Conservation (phyloP, 2,797 vertebrate genomes). For the Myotis findleyi region DNA sequence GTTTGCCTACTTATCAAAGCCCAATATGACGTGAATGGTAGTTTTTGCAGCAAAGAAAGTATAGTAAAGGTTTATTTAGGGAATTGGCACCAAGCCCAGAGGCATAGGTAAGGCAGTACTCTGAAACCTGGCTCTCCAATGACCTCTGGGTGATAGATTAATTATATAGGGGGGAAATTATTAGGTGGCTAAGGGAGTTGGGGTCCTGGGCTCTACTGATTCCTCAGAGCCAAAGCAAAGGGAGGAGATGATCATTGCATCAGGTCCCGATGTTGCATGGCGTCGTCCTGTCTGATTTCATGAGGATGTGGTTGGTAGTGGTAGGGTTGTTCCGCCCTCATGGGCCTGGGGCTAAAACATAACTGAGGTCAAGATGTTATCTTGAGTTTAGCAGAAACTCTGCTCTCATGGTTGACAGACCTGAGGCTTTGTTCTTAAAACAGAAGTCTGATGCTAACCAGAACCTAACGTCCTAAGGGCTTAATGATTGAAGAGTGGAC, state of each 20-base stretch:
- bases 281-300: background rate
- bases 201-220: background rate
- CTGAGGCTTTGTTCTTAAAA: background rate
- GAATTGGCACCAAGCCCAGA: background rate
- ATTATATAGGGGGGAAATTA: background rate
- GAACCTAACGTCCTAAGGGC: background rate
- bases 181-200: background rate
- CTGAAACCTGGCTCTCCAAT: background rate
- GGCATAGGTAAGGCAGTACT: background rate
- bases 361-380: background rate
- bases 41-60: background rate
- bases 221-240: background rate
- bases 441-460: background rate
- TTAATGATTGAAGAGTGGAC: background rate
- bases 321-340: background rate
- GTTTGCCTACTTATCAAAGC: background rate
- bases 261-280: background rate
- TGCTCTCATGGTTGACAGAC: background rate
- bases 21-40: background rate
- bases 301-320: background rate
- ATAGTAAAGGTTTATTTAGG: background rate
- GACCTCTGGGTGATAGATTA: background rate
- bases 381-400: background rate
- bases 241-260: background rate
- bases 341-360: background rate